phyloP scores from a whole-genome alignment of 2,888 invertebrate species.

The Hypena proboscidalis region DNA sequence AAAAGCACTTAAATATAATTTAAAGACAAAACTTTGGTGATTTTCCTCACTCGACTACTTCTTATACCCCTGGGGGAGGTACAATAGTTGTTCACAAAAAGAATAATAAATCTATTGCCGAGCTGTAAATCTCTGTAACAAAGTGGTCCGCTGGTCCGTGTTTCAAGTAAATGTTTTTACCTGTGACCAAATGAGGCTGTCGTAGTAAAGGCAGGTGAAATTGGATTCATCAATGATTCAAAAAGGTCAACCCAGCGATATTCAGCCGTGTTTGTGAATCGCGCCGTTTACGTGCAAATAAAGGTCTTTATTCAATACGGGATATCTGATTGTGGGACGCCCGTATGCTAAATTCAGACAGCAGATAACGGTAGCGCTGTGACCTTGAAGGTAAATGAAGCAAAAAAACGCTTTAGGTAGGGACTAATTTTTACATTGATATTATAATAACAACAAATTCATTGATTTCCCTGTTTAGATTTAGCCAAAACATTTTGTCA shows the following conservation, averaged over 20 bases:
- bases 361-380: slow-evolving; percentile 22
- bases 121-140: slow-evolving; percentile 52
- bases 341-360: slow-evolving; percentile 34
- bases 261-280: slow-evolving; percentile 52
- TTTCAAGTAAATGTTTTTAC: slow-evolving; percentile 62
- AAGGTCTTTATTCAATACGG: slow-evolving; percentile 41
- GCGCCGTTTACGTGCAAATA: slow-evolving; percentile 52
- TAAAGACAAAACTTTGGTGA: slow-evolving; percentile 46
- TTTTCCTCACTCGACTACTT: slow-evolving; percentile 41
- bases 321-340: slow-evolving; percentile 35
- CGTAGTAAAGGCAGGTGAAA: slow-evolving; percentile 57
- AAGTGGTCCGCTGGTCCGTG: slow-evolving; percentile 52
- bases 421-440: background rate
- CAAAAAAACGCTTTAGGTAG: too few relatives aligned
- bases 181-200: slow-evolving; percentile 57
- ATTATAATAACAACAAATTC: background rate
- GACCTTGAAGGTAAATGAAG: too few relatives aligned
- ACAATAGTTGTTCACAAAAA: slow-evolving; percentile 46
- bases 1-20: slow-evolving; percentile 36
- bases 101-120: slow-evolving; percentile 48
- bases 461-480: too few relatives aligned
- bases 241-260: slow-evolving; percentile 65
- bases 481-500: too few relatives aligned
- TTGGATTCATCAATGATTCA: slow-evolving; percentile 78
- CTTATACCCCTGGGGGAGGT: slow-evolving; percentile 35